phyloP scores from a whole-genome alignment of 2,113 vertebrate genomes.

The Corvus hawaiiensis region DNA sequence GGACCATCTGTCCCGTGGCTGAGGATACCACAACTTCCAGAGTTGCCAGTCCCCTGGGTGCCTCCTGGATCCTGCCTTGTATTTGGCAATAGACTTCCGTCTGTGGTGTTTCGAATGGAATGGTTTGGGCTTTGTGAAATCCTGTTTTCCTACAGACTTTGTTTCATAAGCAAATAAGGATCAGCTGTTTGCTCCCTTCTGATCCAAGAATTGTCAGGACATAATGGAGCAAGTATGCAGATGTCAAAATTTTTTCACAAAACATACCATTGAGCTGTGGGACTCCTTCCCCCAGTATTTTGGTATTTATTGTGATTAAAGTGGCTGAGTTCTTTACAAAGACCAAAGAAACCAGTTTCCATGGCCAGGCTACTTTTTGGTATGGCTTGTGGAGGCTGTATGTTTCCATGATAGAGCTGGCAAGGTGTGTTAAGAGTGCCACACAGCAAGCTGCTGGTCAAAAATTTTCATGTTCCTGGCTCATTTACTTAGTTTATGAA shows the following conservation, averaged over 20 bases:
- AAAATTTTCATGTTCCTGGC: background rate
- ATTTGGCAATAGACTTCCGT: background rate
- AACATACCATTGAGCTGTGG: background rate
- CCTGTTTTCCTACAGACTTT: slow-evolving; percentile 20
- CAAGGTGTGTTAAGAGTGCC: background rate
- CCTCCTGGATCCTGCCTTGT: background rate
- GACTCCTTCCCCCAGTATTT: background rate
- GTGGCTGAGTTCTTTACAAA: background rate
- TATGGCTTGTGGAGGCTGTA: background rate
- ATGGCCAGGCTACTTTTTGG: background rate
- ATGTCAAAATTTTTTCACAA: background rate
- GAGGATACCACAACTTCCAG: slow-evolving; percentile 38
- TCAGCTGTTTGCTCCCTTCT: background rate
- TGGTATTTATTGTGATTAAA: background rate
- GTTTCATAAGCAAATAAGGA: slow-evolving; percentile 49
- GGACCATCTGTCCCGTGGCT: slow-evolving; percentile 20
- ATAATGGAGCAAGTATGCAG: background rate
- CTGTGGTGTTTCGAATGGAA: background rate
- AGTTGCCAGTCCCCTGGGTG: background rate
- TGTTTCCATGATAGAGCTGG: background rate
- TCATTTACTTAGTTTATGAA: background rate
- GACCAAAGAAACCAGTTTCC: background rate
- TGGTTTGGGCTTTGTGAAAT: slow-evolving; percentile 6
- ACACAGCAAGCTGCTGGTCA: background rate
- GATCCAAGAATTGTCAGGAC: background rate